Evolutionary conservation across 2,797 vertebrate species (phyloP).

Genomic region (Anguilla megastoma): DNA sequence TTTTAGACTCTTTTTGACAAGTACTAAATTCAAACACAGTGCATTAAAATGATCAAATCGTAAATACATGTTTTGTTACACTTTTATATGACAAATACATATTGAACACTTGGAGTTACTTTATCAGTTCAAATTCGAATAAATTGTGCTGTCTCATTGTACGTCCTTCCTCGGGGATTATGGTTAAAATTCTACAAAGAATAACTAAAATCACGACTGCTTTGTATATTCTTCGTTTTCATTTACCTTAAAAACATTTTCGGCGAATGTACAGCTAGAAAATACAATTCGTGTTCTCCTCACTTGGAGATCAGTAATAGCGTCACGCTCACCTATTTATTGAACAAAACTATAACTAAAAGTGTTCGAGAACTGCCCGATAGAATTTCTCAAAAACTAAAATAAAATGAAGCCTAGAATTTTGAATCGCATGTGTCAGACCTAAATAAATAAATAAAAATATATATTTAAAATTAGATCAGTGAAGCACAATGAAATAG

Average conservation of each 20-base stretch:
- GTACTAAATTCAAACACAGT: not conserved
- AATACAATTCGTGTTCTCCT: not conserved
- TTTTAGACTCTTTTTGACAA: constrained; percentile 28
- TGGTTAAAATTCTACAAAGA: not conserved
- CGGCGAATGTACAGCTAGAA: not conserved
- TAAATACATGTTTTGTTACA: not conserved
- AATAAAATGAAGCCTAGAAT: not conserved
- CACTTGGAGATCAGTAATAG: not conserved
- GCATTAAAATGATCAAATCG: not conserved
- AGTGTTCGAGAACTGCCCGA: not conserved
- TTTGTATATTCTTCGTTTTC: not conserved
- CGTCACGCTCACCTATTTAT: not conserved
- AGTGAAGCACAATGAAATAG: constrained; percentile 12
- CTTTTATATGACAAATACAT: not conserved
- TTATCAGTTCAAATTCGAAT: not conserved
- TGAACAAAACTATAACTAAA: not conserved
- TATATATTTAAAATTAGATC: constrained; percentile 14
- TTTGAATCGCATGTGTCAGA: not conserved
- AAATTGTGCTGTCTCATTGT: not conserved
- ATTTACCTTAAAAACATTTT: not conserved
- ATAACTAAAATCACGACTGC: not conserved
- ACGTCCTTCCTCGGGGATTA: not conserved
- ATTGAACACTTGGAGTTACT: not conserved
- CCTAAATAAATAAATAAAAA: not conserved
- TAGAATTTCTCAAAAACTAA: not conserved